A percentile compares a stretch with the other conserved stretches of the same genome.
Conservation (phyloP, 2,888 invertebrate species). For the Ferrisia virgata region DNA sequence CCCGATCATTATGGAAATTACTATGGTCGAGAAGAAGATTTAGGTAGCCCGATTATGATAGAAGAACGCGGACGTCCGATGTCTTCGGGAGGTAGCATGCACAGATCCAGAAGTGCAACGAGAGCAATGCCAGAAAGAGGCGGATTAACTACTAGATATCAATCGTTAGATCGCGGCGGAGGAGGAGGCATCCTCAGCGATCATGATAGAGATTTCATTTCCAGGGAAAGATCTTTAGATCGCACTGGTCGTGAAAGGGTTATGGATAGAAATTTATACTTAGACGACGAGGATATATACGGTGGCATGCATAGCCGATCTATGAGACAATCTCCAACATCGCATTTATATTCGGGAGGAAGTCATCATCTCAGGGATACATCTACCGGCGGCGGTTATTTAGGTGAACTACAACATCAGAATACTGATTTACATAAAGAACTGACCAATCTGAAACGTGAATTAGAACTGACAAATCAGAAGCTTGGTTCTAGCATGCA, state of each 20-base stretch:
- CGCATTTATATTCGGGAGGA: conserved; percentile 55
- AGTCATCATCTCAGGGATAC: conserved; percentile 51
- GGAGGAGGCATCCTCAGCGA: conserved; percentile 61
- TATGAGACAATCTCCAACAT: conserved; percentile 70
- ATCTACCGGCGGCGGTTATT: conserved; percentile 57
- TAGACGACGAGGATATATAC: conserved; percentile 67
- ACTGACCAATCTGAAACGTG: conserved; percentile 85
- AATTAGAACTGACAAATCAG: conserved; percentile 92
- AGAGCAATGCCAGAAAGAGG: conserved; percentile 62
- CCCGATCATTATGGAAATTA: conserved; percentile 57
- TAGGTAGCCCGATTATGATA: conserved; percentile 80
- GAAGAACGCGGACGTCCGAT: conserved; percentile 67
- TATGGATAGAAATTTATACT: conserved; percentile 65
- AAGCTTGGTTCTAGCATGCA: conserved; percentile 98
- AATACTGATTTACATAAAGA: conserved; percentile 93
- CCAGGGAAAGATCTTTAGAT: conserved; percentile 66
- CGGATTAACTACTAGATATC: conserved; percentile 59
- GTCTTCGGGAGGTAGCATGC: conserved; percentile 65
- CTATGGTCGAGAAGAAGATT: conserved; percentile 67
- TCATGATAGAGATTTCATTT: conserved; percentile 82
- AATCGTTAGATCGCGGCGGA: conserved; percentile 65
- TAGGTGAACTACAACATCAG: conserved; percentile 87
- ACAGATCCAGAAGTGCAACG: conserved; percentile 77
- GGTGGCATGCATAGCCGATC: conserved; percentile 55
- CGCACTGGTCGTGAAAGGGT: conserved; percentile 61